Evolutionary conservation across 2,797 vertebrate species (phyloP).

Genomic region (Xenopus petersii): DNA sequence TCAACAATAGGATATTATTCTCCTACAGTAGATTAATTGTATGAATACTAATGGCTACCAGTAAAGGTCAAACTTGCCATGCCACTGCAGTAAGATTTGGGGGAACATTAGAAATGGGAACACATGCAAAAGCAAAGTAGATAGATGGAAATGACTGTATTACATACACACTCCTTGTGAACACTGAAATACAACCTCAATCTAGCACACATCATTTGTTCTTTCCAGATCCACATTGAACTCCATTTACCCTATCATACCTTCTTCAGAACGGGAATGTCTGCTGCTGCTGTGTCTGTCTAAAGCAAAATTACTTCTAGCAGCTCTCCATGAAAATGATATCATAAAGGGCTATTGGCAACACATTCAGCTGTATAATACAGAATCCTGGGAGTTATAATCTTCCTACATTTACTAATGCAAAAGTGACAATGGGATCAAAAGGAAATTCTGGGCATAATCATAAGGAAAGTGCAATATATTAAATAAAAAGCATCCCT

Average conservation of each 20-base stretch:
- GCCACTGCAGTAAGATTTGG: background rate
- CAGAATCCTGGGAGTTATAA: constrained; percentile 11
- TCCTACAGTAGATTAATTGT: background rate
- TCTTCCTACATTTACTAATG: constrained; percentile 19
- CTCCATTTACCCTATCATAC: constrained; percentile 15
- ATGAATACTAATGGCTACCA: constrained; percentile 9
- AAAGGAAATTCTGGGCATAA: constrained; percentile 21
- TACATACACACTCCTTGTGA: constrained; percentile 35
- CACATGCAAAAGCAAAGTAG: constrained; percentile 37
- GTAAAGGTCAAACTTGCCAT: background rate
- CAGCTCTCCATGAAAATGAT: constrained; percentile 29
- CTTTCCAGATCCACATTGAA: constrained; percentile 38
- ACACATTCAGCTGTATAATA: constrained; percentile 18
- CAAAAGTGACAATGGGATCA: constrained; percentile 27
- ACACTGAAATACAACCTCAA: constrained; percentile 31
- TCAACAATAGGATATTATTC: constrained; percentile 3
- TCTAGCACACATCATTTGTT: constrained; percentile 31
- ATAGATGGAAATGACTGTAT: constrained; percentile 33
- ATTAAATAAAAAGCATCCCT: background rate
- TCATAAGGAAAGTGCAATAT: constrained; percentile 36
- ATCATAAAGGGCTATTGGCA: constrained; percentile 47
- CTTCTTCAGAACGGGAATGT: constrained; percentile 6
- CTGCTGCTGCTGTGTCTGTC: constrained; percentile 14
- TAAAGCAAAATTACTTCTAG: constrained; percentile 30
- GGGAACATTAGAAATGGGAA: constrained; percentile 29